phyloP scores from a whole-genome alignment of 2,888 invertebrate species.

The Diplazon laetatorius region DNA sequence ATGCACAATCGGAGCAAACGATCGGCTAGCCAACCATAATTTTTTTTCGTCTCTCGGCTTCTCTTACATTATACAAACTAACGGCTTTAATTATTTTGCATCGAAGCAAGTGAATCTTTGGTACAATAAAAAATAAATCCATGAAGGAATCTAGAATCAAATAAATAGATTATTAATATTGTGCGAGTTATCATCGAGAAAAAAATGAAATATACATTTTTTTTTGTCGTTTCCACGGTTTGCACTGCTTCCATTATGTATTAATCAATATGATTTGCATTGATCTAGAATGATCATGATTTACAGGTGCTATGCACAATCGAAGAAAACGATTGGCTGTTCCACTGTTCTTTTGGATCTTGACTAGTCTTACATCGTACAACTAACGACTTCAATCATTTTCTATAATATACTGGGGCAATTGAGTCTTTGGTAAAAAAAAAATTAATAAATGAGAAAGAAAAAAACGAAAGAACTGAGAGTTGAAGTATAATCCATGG shows the following conservation, averaged over 20 bases:
- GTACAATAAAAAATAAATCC: no score
- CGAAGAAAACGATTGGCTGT: background rate
- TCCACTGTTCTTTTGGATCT: background rate
- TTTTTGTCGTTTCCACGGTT: background rate
- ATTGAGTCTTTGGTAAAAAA: conserved; percentile 14
- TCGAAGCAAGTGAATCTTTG: no score
- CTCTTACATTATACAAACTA: conserved; percentile 19
- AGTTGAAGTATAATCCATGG: conserved; percentile 17
- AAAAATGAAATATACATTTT: background rate
- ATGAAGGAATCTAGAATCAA: no score
- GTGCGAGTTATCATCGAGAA: conserved; percentile 22
- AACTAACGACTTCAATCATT: conserved; percentile 25
- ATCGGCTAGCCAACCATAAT: background rate
- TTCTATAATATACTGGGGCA: conserved; percentile 21
- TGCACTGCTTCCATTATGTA: conserved; percentile 12
- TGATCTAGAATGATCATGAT: conserved; percentile 24
- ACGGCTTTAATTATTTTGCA: no score
- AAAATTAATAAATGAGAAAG: background rate
- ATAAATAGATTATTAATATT: conserved; percentile 35
- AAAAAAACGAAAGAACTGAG: background rate
- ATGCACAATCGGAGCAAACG: background rate
- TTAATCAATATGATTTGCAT: conserved; percentile 12
- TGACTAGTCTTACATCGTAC: conserved; percentile 11
- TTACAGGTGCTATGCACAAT: background rate
- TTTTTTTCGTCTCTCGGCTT: background rate